Percentiles rank a stretch among this genome's conserved stretches.
Evolutionary conservation across 2,113 vertebrate species (phyloP).

Genomic region (Pygoscelis antarcticus): DNA sequence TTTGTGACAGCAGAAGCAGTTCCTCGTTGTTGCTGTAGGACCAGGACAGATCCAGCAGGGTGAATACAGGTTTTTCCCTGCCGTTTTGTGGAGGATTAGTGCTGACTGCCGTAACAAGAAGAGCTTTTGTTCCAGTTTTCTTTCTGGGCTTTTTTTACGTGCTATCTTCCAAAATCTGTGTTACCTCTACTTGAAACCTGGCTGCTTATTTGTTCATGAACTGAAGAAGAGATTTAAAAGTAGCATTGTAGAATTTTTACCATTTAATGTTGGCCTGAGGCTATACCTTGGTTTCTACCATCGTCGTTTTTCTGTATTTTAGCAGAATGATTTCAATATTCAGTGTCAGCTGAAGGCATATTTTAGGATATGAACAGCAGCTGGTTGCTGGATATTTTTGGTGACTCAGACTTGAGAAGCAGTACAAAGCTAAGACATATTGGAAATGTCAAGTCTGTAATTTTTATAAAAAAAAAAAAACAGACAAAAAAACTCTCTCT

Average conservation of each 20-base stretch:
- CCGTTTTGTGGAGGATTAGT: background rate
- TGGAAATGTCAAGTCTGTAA: conserved; percentile 61
- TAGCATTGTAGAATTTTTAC: conserved; percentile 35
- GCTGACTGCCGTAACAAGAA: conserved; percentile 16
- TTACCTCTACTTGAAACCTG: conserved; percentile 69
- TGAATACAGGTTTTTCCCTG: background rate
- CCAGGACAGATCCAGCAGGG: background rate
- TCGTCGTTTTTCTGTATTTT: conserved; percentile 64
- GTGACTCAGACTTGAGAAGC: conserved; percentile 61
- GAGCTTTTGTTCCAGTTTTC: conserved; percentile 55
- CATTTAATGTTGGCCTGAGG: conserved; percentile 9
- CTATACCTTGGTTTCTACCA: conserved; percentile 51
- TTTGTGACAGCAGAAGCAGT: conserved; percentile 15
- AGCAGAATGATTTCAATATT: conserved; percentile 67
- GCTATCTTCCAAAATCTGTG: conserved; percentile 67
- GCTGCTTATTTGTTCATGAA: conserved; percentile 54
- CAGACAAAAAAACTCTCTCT: background rate
- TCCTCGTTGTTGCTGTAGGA: conserved; percentile 10
- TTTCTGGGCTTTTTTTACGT: conserved; percentile 45
- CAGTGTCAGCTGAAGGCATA: conserved; percentile 60
- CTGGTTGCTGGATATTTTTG: conserved; percentile 67
- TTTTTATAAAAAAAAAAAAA: conserved; percentile 6
- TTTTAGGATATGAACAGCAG: conserved; percentile 65
- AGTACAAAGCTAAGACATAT: conserved; percentile 50
- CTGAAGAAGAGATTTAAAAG: conserved; percentile 43